Evolutionary conservation across 2,888 invertebrate genomes (phyloP).

Genomic region (Ochropleura plecta): DNA sequence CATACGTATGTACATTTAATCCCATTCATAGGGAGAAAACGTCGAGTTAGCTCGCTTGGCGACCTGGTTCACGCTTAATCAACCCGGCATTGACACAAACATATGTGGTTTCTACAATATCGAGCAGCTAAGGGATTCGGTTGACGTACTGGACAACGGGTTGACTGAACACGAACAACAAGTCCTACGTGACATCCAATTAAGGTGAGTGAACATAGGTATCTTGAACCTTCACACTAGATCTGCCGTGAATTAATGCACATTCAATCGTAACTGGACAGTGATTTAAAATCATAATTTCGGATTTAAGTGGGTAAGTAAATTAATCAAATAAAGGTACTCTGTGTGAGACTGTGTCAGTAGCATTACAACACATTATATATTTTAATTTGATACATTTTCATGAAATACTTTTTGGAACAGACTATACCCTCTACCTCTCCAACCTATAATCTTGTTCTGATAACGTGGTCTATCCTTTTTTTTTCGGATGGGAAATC

Average conservation of each 20-base stretch:
- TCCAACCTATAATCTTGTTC: no score
- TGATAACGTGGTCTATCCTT: no score
- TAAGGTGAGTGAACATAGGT: constrained; percentile 86
- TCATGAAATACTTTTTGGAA: no score
- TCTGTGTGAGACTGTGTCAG: neutral
- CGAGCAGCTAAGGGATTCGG: constrained; percentile 91
- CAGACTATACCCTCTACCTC: no score
- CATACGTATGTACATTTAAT: neutral
- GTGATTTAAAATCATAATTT: neutral
- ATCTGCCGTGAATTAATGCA: neutral
- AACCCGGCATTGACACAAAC: constrained; percentile 92
- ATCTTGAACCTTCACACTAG: neutral
- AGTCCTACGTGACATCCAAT: constrained; percentile 91
- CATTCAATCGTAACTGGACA: neutral
- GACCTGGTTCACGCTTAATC: constrained; percentile 91
- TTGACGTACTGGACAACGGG: constrained; percentile 92
- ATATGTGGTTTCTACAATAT: constrained; percentile 94
- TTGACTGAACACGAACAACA: constrained; percentile 92
- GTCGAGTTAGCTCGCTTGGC: constrained; percentile 94
- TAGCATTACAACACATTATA: no score
- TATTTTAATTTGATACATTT: neutral
- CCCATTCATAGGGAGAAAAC: constrained; percentile 83
- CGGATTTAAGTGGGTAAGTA: neutral
- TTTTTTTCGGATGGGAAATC: no score
- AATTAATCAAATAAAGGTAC: neutral